Conservation (phyloP, 23 tunicate species). For the Styela clava region DNA sequence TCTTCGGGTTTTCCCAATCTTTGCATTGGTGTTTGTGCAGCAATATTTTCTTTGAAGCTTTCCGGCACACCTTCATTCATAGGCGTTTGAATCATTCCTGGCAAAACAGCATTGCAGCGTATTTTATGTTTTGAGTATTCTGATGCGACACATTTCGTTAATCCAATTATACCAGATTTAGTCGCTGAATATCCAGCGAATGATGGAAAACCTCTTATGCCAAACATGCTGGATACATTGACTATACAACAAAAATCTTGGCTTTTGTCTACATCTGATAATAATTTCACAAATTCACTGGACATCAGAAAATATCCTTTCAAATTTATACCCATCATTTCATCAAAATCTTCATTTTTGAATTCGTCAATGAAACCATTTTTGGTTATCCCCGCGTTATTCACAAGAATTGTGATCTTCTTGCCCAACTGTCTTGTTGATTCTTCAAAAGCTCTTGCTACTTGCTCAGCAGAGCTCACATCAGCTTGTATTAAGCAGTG, state of each 20-base stretch:
- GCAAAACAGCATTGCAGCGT: slow-evolving; percentile 60
- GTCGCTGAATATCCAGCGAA: slow-evolving; percentile 56
- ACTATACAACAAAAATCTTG: neutral
- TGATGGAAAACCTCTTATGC: neutral
- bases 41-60: neutral
- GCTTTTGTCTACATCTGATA: neutral
- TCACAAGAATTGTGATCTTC: neutral
- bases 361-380: neutral
- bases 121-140: slow-evolving; percentile 50
- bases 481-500: neutral
- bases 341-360: neutral
- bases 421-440: neutral
- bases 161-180: slow-evolving; percentile 71
- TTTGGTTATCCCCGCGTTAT: neutral
- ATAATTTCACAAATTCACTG: neutral
- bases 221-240: neutral
- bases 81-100: slow-evolving; percentile 50
- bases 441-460: neutral
- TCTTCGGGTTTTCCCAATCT: slow-evolving; percentile 6
- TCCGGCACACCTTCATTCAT: slow-evolving; percentile 25
- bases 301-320: neutral
- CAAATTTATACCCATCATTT: neutral
- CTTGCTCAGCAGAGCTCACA: neutral
- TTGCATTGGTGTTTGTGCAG: neutral
- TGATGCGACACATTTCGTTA: slow-evolving; percentile 63